Percentiles rank a stretch among this genome's conserved stretches.
phyloP scores from a whole-genome alignment of 2,888 invertebrate genomes.

The Adineta ricciae region DNA sequence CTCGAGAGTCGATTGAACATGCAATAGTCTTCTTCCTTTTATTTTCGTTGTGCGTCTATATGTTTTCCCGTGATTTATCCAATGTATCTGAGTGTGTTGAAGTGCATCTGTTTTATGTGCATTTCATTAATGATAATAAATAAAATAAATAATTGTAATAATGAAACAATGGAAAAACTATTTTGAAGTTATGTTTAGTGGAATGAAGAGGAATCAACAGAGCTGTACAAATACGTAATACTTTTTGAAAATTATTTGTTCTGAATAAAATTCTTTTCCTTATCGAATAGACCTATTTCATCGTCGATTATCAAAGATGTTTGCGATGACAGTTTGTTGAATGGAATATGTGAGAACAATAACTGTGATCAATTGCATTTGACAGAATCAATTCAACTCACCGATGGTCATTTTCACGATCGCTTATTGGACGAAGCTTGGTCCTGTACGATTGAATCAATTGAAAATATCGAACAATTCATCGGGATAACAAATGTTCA shows the following conservation, averaged over 20 bases:
- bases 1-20: background rate
- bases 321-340: background rate
- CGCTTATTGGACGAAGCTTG: background rate
- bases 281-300: background rate
- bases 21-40: background rate
- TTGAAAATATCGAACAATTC: background rate
- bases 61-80: background rate
- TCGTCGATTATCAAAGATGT: background rate
- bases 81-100: background rate
- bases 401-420: background rate
- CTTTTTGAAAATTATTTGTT: no score
- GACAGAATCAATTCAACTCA: background rate
- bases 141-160: no score
- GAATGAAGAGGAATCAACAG: no score
- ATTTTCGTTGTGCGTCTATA: background rate
- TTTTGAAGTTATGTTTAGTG: background rate
- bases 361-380: background rate
- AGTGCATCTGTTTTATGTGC: background rate
- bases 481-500: background rate
- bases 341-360: background rate
- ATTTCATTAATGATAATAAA: background rate
- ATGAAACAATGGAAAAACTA: no score
- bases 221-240: no score
- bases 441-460: background rate
- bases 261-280: background rate